Evolutionary conservation across 1,140 invertebrate species (phyloP), one percentile per base, ranked within the genome.

Genomic region (Drosophila arawakana): DNA sequence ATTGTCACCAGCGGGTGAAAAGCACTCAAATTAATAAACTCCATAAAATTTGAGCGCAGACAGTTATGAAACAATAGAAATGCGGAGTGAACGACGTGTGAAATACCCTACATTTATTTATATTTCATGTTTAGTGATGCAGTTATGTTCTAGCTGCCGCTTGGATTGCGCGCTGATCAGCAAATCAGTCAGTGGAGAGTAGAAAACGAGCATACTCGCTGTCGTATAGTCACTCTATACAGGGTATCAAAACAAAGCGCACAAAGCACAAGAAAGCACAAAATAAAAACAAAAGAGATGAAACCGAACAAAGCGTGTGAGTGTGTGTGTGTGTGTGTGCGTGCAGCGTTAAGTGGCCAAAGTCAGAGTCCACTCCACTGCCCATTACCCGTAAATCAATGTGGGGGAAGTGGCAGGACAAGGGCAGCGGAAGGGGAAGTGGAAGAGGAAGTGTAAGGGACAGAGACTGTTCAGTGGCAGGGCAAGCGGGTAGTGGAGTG

Each of bases 11-110:
- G 68, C 55, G 84, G 73, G 73, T 88, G 82, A 72, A 88, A 88
- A 88, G 83, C 83, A 88, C 83, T 88, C 83, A 88, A 88, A 88
- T 88, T 88, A 88, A 88, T 88, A 88, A 88, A 88, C 83, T 89
- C 83, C 83, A 88, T 89, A 89, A 88, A 88, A 89, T 88, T 80
- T 72, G 84, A 73, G 81, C 66, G 84, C 83, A 80, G 83, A 88
- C 83, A 88, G 81, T 88, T 88, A 88, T 88, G 84, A 89, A 83
- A 80, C 41, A 55, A 60, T 54, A n/a, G 41, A 41, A 11, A 7
- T 18, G 15, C 8, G 30, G 9, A 39, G 11, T 15, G 21, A 35
- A 1, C 41, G 50, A 62, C 58, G 13, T 2, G 0, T 0, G 2
- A 44, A 7, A 73, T 70, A 70, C 57, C 44, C 65, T 58, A 8